Base-by-base conservation (phyloP, 2,888 invertebrate species). In the Ecdyonurus torrentis region DNA sequence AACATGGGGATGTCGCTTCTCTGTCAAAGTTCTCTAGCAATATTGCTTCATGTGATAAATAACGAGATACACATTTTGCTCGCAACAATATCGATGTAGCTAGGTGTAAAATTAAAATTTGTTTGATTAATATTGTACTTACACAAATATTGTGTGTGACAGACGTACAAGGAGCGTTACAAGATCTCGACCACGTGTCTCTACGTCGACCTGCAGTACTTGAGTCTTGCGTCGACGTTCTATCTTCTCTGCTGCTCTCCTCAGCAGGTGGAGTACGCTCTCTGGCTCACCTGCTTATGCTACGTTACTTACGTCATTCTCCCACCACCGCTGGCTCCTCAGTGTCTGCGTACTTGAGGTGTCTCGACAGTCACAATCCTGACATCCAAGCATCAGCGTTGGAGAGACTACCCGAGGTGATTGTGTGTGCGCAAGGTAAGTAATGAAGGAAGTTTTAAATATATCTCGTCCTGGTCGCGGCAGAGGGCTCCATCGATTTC, bases 331-430 rank as follows among this genome's bases (percentile, higher is more conserved):
- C 74, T n/a, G 22, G 55, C 15, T 5, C 55, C 0, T 23, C 63
- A 10, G 19, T 64, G n/a, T 52, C 55, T 19, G 84, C 87, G 0
- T 86, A 90, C 70, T 79, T 93, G 63, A 84, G 88, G 69, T 91
- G 93, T 72, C 77, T 96, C 63, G 86, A 91, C 68, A 87, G 86
- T 65, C 52, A 52, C 24, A 79, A 81, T 58, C 85, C 89, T 0
- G 90, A 91, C 66, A 81, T 95, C 52, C 83, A 89, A 0, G 81
- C 83, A 67, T 84, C 87, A 0, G 86, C 89, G 25, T 78, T 95
- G 59, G 91, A 91, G 67, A 84, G 85, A 72, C 77, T 96, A 60
- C 86, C 92, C 0, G 93, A 93, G 70, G 83, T 94, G 66, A 81
- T 88, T 62, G 79, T 90, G 15, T 85, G 91, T 66, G 81, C 89